These are phyloP conservation scores for Drosophila birchii DNA, from an alignment of 2,888 invertebrate genomes.

Conservation along the genomic window DNA sequence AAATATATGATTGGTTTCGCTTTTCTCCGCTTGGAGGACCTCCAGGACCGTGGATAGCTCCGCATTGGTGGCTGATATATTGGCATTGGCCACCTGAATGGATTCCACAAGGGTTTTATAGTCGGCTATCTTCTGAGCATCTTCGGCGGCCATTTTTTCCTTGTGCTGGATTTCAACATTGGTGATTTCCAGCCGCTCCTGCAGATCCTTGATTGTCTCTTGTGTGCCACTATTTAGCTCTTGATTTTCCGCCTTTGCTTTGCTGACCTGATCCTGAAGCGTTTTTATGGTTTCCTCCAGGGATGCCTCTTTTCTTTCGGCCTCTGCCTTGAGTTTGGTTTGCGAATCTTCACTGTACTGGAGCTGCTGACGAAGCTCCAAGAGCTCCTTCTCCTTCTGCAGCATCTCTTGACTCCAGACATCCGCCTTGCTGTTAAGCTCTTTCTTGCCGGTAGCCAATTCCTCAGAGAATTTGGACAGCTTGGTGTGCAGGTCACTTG, in stretches of 20 bases:
- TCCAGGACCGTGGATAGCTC: constrained; percentile 73
- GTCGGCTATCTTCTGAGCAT: constrained; percentile 76
- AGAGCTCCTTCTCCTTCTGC: constrained; percentile 64
- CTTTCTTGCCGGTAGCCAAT: constrained; percentile 59
- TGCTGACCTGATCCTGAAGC: constrained; percentile 51
- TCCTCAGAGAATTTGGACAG: constrained; percentile 68
- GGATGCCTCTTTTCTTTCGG: constrained; percentile 28
- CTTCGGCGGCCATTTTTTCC: constrained; percentile 68
- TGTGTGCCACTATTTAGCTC: constrained; percentile 60
- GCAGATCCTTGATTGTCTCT: constrained; percentile 62
- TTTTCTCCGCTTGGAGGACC: constrained; percentile 76
- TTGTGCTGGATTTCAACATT: constrained; percentile 68
- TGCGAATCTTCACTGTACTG: constrained; percentile 58
- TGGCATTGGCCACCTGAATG: constrained; percentile 75
- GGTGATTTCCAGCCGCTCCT: constrained; percentile 68
- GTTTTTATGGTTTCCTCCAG: constrained; percentile 52
- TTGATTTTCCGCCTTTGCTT: constrained; percentile 48
- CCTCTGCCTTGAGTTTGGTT: constrained; percentile 50
- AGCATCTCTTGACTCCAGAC: constrained; percentile 62
- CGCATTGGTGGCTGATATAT: constrained; percentile 77
- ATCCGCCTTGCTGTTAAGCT: constrained; percentile 64
- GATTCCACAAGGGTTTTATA: constrained; percentile 74
- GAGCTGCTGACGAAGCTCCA: constrained; percentile 67
- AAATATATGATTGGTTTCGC: constrained; percentile 79
- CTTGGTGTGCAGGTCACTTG: constrained; percentile 60